Conservation (phyloP, 2,888 invertebrate genomes). For the Sinelater perroti region DNA sequence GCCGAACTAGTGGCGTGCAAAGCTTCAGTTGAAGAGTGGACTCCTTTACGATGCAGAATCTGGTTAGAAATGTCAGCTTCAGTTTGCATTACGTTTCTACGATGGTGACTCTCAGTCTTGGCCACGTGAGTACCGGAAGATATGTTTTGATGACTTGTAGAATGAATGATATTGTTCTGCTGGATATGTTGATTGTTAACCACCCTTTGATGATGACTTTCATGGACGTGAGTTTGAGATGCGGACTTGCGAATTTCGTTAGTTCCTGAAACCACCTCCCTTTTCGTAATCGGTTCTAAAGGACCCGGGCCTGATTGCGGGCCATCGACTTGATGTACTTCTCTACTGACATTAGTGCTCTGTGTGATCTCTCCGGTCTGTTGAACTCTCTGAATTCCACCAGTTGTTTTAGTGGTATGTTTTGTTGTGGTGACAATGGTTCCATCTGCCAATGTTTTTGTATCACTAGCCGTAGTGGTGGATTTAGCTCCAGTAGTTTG, state of each 20-base stretch:
- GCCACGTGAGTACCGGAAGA: constrained; percentile 31
- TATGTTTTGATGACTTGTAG: constrained; percentile 42
- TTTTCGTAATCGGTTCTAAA: constrained; percentile 49
- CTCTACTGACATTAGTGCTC: constrained; percentile 13
- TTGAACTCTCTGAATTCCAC: constrained; percentile 45
- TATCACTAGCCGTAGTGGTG: constrained; percentile 53
- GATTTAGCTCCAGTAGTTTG: constrained; percentile 52
- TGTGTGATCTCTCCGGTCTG: constrained; percentile 17
- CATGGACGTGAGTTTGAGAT: constrained; percentile 53
- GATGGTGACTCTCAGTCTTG: constrained; percentile 64
- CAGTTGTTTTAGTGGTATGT: constrained; percentile 60
- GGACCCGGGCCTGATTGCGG: constrained; percentile 10
- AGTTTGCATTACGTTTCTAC: constrained; percentile 78
- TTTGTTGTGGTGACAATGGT: constrained; percentile 64
- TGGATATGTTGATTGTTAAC: constrained; percentile 25
- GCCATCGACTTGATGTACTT: neutral
- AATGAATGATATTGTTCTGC: constrained; percentile 45
- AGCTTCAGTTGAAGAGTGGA: constrained; percentile 74
- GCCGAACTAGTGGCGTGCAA: constrained; percentile 76
- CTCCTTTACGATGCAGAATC: constrained; percentile 79
- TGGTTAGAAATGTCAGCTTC: constrained; percentile 79
- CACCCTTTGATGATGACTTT: constrained; percentile 46
- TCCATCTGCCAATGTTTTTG: constrained; percentile 64
- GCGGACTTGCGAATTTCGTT: constrained; percentile 56
- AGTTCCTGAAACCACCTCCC: constrained; percentile 4